Base-by-base conservation (phyloP, 2,888 invertebrate genomes). In the Nymphalis c-album region DNA sequence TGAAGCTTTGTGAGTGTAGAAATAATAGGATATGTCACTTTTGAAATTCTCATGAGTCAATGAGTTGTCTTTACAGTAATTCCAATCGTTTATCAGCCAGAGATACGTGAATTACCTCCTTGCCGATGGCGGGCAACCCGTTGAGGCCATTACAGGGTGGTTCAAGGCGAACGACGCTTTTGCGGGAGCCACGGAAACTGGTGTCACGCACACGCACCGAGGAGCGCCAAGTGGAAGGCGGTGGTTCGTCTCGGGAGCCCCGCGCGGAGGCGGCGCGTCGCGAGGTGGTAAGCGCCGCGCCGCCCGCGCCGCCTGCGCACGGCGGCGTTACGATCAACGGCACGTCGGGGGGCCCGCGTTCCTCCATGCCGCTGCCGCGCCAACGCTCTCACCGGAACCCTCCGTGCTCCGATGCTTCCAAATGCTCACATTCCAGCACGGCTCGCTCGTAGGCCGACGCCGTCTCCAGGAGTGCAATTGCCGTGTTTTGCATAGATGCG, bases 121-220 rank as follows among this genome's bases (percentile, higher is more conserved):
- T 93, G 89, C 93, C 93, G 86, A 93, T 93, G 87, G 90, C 90
- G 75, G 86, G 92, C 80, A 93, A 85, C 81, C 91, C 93, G 85
- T 93, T 93, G 90, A 93, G 91, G 76, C 94, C 94, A 84, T 94
- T 94, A 89, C 94, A 94, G 74, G 94, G 93, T 51, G 94, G 93
- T 88, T 94, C 94, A 76, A 94, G 92, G 80, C 94, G 94, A 75
- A 94, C 94, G 76, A 94, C 89, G 83, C 94, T 94, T 83, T 93
- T 94, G 80, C 94, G 90, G 76, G 94, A 94, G 81, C 94, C 94
- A 75, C 94, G 93, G 84, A 93, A 94, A 74, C 94, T 93, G 73
- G 94, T 94, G 79, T 94, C 94, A 82, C 92, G 93, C 73, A 94
- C 94, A 74, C 94, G 91, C 76, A 94, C 94, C 75, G 94, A 94